Evolutionary conservation across 2,888 invertebrate species (phyloP).

Genomic region (Argyresthia albistria): DNA sequence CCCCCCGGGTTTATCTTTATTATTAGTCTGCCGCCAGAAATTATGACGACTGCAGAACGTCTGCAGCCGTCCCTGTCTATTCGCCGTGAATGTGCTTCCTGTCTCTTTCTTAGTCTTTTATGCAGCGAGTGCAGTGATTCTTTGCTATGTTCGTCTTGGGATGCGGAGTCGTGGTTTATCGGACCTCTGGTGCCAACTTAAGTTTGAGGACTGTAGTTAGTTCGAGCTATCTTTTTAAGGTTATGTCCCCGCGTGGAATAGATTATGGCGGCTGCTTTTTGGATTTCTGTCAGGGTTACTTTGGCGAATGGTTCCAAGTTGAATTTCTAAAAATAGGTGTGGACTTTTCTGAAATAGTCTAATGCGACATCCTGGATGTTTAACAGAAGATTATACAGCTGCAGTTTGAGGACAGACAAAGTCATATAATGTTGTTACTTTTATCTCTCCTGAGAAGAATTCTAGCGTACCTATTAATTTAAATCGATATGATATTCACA

Average conservation of each 20-base stretch:
- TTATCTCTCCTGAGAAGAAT: too few species aligned
- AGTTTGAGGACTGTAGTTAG: conserved; percentile 40
- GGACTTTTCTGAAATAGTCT: too few species aligned
- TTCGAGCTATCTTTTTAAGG: conserved; percentile 35
- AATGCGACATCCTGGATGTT: too few species aligned
- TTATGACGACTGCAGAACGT: conserved; percentile 74
- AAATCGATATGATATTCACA: too few species aligned
- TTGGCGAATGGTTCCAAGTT: background rate
- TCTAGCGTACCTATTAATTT: too few species aligned
- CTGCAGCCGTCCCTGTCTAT: conserved; percentile 25
- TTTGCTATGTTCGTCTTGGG: conserved; percentile 41
- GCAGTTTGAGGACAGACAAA: too few species aligned
- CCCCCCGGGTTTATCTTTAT: conserved; percentile 63
- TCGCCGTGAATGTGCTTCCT: conserved; percentile 23
- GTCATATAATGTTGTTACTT: too few species aligned
- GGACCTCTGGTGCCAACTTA: conserved; percentile 32
- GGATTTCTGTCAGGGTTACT: conserved; percentile 20
- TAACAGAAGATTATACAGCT: too few species aligned
- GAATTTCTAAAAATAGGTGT: too few species aligned
- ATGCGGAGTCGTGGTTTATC: conserved; percentile 38
- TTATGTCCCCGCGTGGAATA: conserved; percentile 25
- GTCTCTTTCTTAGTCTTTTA: conserved; percentile 5
- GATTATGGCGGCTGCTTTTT: conserved; percentile 26
- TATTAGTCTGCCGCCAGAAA: conserved; percentile 71
- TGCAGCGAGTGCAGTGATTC: conserved; percentile 48